phyloP scores from a whole-genome alignment of 2,797 vertebrate species.

The Coccyzus lansbergi region DNA sequence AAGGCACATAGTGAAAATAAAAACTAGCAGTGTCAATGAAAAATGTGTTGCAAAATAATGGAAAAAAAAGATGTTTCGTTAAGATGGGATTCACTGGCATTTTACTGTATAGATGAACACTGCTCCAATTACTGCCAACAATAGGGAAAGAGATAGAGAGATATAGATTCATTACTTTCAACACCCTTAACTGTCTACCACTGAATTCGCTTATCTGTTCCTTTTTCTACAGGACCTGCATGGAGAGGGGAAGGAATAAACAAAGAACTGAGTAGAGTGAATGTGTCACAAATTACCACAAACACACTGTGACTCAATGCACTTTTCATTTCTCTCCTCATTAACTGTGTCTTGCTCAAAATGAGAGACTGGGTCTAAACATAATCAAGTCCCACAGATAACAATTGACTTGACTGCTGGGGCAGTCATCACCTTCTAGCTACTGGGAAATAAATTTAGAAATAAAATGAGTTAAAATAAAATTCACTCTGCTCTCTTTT shows the following conservation, averaged over 20 bases:
- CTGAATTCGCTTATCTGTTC: slow-evolving; percentile 78
- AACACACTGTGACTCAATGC: slow-evolving; percentile 80
- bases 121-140: slow-evolving; percentile 87
- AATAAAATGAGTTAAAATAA: slow-evolving; percentile 85
- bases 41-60: slow-evolving; percentile 83
- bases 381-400: slow-evolving; percentile 82
- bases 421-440: slow-evolving; percentile 78
- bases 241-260: slow-evolving; percentile 76
- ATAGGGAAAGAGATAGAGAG: slow-evolving; percentile 78
- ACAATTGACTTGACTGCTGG: slow-evolving; percentile 82
- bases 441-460: slow-evolving; percentile 81
- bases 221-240: slow-evolving; percentile 74
- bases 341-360: slow-evolving; percentile 84
- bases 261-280: slow-evolving; percentile 77
- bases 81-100: slow-evolving; percentile 80
- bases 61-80: slow-evolving; percentile 81
- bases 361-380: slow-evolving; percentile 79
- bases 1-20: slow-evolving; percentile 71
- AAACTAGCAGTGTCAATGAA: slow-evolving; percentile 78
- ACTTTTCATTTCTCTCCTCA: slow-evolving; percentile 85
- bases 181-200: slow-evolving; percentile 81
- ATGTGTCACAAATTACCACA: slow-evolving; percentile 83
- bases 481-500: slow-evolving; percentile 81
- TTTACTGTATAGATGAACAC: slow-evolving; percentile 81
- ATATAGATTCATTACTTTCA: slow-evolving; percentile 88